Percentiles rank a stretch among this genome's conserved stretches.
Evolutionary conservation across 2,797 vertebrate species (phyloP).

Genomic region (Hyperoplus lanceolatus): DNA sequence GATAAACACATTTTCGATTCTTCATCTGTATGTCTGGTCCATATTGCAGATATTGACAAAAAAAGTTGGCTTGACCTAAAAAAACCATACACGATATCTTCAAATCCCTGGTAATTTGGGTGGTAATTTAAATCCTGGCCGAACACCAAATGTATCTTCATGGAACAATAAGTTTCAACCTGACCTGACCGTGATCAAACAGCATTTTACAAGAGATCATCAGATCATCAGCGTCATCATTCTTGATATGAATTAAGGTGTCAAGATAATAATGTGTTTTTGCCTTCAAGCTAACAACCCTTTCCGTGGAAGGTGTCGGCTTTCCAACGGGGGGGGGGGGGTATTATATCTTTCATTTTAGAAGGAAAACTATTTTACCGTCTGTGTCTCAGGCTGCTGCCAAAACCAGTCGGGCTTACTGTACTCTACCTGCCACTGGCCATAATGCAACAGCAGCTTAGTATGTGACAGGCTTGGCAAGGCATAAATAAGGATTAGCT

Average conservation of each 20-base stretch:
- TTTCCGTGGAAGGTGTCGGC: conserved; percentile 44
- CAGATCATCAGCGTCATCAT: neutral
- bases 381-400: conserved; percentile 69
- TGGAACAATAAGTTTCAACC: neutral
- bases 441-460: conserved; percentile 80
- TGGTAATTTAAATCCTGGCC: conserved; percentile 5
- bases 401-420: conserved; percentile 83
- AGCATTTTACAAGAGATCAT: conserved; percentile 10
- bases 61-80: too few species aligned
- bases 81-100: neutral
- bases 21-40: too few species aligned
- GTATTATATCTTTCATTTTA: conserved; percentile 51
- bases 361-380: conserved; percentile 46
- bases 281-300: conserved; percentile 17
- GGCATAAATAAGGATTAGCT: conserved; percentile 84
- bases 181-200: conserved; percentile 15
- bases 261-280: conserved; percentile 25
- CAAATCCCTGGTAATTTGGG: neutral
- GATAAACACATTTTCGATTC: too few species aligned
- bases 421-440: conserved; percentile 81
- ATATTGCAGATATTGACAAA: too few species aligned
- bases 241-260: conserved; percentile 5
- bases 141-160: neutral
- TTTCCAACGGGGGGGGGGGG: conserved; percentile 16
- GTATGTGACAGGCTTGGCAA: conserved; percentile 72